A percentile compares a stretch with the other conserved stretches of the same genome.
These are phyloP conservation scores for Solen grandis DNA, from an alignment of 1,140 invertebrate genomes.

Conservation along the genomic window DNA sequence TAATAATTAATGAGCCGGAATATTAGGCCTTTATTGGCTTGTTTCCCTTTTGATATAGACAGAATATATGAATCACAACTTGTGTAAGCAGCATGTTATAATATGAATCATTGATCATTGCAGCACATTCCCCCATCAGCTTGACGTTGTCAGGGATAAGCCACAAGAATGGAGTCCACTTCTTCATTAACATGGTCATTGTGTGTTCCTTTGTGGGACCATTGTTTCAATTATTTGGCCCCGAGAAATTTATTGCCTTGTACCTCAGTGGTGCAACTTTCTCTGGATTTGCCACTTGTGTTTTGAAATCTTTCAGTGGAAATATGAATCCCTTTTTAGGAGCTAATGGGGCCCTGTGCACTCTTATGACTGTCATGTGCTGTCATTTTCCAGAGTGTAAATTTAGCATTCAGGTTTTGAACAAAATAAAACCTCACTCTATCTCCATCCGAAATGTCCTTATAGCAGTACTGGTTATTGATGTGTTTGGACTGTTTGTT, in stretches of 20 bases:
- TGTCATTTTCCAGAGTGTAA: constrained; percentile 91
- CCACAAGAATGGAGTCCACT: constrained; percentile 92
- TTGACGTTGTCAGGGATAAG: constrained; percentile 97
- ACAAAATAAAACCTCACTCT: constrained; percentile 87
- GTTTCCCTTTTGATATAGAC: neutral
- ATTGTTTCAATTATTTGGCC: constrained; percentile 89
- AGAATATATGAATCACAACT: too few species aligned
- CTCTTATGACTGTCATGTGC: constrained; percentile 92
- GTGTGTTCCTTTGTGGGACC: constrained; percentile 89
- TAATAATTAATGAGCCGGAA: too few species aligned
- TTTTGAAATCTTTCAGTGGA: neutral
- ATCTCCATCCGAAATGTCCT: constrained; percentile 92
- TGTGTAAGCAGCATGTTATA: neutral
- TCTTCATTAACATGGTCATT: constrained; percentile 97
- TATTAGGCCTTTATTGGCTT: too few species aligned
- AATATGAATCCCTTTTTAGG: constrained; percentile 35
- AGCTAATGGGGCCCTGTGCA: constrained; percentile 95
- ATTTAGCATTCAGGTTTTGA: constrained; percentile 93
- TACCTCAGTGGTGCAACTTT: constrained; percentile 86
- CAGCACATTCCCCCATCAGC: constrained; percentile 86
- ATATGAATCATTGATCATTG: constrained; percentile 10
- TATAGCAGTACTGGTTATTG: constrained; percentile 91
- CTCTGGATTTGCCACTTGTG: constrained; percentile 81
- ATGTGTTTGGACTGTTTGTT: constrained; percentile 90
- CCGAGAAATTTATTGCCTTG: constrained; percentile 95